phyloP scores from a whole-genome alignment of 1,140 invertebrate species.

The Tenebrio molitor region DNA sequence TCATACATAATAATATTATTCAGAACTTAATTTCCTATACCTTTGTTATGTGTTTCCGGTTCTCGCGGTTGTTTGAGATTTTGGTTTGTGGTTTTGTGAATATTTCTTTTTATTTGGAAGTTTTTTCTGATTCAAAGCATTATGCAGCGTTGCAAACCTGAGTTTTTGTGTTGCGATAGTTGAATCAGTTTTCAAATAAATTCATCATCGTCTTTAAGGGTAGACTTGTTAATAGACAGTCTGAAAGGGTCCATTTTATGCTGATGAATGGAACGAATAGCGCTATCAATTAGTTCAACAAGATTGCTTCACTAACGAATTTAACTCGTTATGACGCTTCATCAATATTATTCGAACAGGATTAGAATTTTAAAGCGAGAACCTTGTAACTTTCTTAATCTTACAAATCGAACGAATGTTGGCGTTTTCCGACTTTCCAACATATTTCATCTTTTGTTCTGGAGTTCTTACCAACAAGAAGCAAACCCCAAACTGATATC shows the following conservation, averaged over 20 bases:
- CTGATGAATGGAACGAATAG: neutral
- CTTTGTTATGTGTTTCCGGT: no score
- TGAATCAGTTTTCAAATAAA: neutral
- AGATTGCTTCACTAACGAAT: conserved; percentile 21
- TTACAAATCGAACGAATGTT: neutral
- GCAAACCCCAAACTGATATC: no score
- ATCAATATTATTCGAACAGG: conserved; percentile 24
- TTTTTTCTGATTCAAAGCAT: no score
- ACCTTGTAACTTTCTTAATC: neutral
- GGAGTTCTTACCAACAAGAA: no score
- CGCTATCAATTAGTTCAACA: conserved; percentile 27
- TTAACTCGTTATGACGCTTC: conserved; percentile 24
- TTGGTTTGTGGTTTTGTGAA: no score
- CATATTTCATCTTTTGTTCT: neutral
- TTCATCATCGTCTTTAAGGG: neutral
- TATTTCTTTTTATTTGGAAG: no score
- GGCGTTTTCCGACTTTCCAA: neutral
- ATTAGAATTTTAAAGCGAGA: neutral
- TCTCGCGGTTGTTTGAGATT: no score
- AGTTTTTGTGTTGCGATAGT: neutral
- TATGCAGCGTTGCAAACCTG: neutral
- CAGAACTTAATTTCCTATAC: no score
- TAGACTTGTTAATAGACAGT: neutral
- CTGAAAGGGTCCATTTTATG: neutral
- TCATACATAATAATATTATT: no score